Conservation (phyloP, 2,888 invertebrate species). For the Drosophila robusta region DNA sequence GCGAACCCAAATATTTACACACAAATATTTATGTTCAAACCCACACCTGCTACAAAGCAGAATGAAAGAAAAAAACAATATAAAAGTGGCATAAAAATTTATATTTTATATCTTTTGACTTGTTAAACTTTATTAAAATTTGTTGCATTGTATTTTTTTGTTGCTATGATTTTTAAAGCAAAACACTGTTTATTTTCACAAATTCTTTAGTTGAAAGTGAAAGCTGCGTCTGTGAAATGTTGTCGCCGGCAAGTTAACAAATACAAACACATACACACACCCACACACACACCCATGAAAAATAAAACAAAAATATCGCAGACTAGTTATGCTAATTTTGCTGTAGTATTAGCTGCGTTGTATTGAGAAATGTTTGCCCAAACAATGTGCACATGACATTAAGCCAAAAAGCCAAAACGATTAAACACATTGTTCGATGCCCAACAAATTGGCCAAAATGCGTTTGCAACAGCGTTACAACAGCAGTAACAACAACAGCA, state of each 20-base stretch:
- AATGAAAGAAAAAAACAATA: conserved; percentile 3
- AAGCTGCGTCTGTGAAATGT: conserved; percentile 63
- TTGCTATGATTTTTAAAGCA: conserved; percentile 35
- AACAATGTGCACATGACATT: conserved; percentile 20
- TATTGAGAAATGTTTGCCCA: conserved; percentile 31
- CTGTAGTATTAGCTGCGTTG: conserved; percentile 3
- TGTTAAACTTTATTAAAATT: conserved; percentile 18
- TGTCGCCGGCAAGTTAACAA: conserved; percentile 48
- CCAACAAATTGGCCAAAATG: conserved; percentile 57
- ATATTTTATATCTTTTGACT: conserved; percentile 10
- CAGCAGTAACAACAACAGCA: conserved; percentile 25
- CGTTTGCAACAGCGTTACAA: conserved; percentile 68
- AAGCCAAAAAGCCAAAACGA: conserved; percentile 11
- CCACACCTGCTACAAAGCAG: conserved; percentile 16
- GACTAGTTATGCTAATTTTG: conserved; percentile 64
- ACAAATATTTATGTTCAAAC: conserved; percentile 10
- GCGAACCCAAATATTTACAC: conserved; percentile 31
- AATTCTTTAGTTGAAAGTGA: conserved; percentile 73
- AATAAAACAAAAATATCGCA: conserved; percentile 4
- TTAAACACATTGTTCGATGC: conserved; percentile 32
- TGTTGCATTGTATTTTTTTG: conserved; percentile 15
- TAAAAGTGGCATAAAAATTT: conserved; percentile 25
- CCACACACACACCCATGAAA: conserved; percentile 18
- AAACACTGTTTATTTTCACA: conserved; percentile 59
- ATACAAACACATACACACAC: conserved; percentile 16